phyloP scores from a whole-genome alignment of 1,140 invertebrate genomes.

The Stenopsyche tienmushanensis region DNA sequence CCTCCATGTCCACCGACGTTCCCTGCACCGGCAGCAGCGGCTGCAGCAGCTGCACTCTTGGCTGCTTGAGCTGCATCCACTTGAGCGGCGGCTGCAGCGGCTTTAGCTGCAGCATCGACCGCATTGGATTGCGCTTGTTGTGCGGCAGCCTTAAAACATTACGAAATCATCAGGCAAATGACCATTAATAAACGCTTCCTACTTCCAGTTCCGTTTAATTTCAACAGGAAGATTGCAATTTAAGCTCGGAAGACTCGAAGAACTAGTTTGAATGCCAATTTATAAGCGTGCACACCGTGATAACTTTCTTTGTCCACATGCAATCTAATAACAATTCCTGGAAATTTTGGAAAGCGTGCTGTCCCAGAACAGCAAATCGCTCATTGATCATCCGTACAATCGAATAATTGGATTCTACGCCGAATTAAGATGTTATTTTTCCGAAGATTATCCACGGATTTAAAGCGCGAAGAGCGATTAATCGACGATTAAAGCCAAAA shows the following conservation, averaged over 20 bases:
- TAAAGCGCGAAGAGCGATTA: not conserved
- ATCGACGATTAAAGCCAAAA: too few relatives aligned
- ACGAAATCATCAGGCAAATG: too few relatives aligned
- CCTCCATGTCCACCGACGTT: constrained; percentile 13
- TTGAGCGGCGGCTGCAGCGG: constrained; percentile 32
- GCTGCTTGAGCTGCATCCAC: constrained; percentile 27
- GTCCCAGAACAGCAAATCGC: too few relatives aligned
- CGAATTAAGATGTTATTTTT: too few relatives aligned
- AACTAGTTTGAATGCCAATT: too few relatives aligned
- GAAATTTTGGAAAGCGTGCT: too few relatives aligned
- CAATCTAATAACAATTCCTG: too few relatives aligned
- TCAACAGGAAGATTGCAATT: not conserved
- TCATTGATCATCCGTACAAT: too few relatives aligned
- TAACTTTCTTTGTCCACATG: too few relatives aligned
- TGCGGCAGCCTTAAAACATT: constrained; percentile 30
- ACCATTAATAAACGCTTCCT: too few relatives aligned
- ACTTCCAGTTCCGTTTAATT: not conserved
- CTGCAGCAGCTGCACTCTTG: not conserved
- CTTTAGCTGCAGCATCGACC: constrained; percentile 38
- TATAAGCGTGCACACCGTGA: too few relatives aligned
- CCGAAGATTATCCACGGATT: not conserved
- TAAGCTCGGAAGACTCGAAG: not conserved
- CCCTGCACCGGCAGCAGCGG: not conserved
- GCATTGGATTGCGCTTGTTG: constrained; percentile 40
- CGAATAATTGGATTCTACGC: too few relatives aligned